Evolutionary conservation across 2,797 vertebrate genomes (phyloP).

Genomic region (Nothura maculosa): DNA sequence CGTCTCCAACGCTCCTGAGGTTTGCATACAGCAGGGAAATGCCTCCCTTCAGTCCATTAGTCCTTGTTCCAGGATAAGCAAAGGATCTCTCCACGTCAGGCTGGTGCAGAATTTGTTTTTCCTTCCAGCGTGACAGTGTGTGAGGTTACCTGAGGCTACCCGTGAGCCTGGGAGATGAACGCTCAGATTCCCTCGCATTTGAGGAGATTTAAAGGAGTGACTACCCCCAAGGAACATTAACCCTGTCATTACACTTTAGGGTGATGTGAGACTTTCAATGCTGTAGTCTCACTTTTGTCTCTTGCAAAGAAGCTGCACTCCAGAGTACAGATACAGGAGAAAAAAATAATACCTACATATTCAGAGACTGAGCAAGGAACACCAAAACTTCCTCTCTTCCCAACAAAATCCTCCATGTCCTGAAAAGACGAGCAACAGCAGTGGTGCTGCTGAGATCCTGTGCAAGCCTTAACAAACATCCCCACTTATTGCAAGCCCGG

Average conservation of each 20-base stretch:
- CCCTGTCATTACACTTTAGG: neutral
- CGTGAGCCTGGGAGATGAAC: constrained; percentile 10
- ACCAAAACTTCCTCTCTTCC: neutral
- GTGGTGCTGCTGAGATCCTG: neutral
- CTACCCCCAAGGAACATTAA: neutral
- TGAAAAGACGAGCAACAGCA: neutral
- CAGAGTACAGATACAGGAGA: neutral
- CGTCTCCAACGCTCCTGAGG: neutral
- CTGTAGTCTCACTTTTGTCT: neutral
- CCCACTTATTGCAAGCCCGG: rapidly evolving
- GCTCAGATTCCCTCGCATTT: constrained; percentile 24
- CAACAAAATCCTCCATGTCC: neutral
- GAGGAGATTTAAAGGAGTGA: neutral
- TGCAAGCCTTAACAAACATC: rapidly evolving
- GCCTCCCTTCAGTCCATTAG: neutral
- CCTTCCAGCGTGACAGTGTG: neutral
- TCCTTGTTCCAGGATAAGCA: neutral
- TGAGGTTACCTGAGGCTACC: constrained; percentile 44
- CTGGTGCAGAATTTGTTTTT: neutral
- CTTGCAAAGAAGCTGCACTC: neutral
- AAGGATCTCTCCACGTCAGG: neutral
- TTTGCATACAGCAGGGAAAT: neutral
- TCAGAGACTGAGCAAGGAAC: neutral
- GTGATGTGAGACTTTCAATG: neutral
- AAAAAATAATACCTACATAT: neutral